Percentiles rank a stretch among this genome's conserved stretches.
Evolutionary conservation across 2,888 invertebrate species (phyloP).

Genomic region (Tethea ocularis): DNA sequence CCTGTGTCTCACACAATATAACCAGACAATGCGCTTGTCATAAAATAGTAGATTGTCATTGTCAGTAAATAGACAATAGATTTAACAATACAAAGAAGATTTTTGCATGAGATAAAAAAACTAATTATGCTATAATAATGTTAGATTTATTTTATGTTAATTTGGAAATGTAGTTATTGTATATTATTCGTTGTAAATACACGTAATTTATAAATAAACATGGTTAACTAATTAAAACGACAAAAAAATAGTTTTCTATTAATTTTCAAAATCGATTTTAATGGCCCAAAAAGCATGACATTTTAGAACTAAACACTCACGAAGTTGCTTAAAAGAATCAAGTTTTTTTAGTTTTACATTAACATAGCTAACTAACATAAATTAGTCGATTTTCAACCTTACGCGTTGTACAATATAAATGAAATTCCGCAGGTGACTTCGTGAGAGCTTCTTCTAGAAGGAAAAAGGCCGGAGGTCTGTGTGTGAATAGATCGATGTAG

Average conservation of each 20-base stretch:
- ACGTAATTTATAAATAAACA: not conserved
- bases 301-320: conserved; percentile 66
- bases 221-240: not conserved
- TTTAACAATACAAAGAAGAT: too few relatives aligned
- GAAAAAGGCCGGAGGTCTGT: conserved; percentile 75
- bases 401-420: conserved; percentile 52
- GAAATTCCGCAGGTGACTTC: conserved; percentile 82
- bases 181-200: not conserved
- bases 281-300: not conserved
- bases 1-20: too few relatives aligned
- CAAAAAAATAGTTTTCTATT: not conserved
- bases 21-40: too few relatives aligned
- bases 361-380: conserved; percentile 61
- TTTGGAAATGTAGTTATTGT: not conserved
- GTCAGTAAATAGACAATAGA: too few relatives aligned
- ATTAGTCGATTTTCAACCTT: conserved; percentile 44
- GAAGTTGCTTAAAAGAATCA: conserved; percentile 72
- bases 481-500: conserved; percentile 81
- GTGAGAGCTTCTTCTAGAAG: conserved; percentile 75
- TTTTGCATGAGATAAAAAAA: too few relatives aligned
- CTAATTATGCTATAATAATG: too few relatives aligned
- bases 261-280: too few relatives aligned
- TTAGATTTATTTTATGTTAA: too few relatives aligned
- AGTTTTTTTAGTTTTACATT: conserved; percentile 40
- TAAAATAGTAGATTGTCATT: too few relatives aligned